A percentile compares a stretch with the other conserved stretches of the same genome.
Evolutionary conservation across 2,888 invertebrate genomes (phyloP).

Genomic region (Zelleria hepariella): DNA sequence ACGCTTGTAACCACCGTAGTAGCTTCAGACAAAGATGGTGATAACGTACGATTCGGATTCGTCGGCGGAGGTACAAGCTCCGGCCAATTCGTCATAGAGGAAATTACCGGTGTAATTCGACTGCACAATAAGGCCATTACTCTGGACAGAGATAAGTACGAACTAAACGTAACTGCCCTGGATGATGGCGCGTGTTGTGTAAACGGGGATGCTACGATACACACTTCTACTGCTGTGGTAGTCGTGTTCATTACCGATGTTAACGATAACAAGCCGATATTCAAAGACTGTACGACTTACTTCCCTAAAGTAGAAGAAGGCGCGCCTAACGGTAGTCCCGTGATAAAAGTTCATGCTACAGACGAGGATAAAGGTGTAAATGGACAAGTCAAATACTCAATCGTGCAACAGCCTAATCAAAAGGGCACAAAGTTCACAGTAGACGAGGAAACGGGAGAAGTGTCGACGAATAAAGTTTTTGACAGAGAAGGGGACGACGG

Average conservation of each 20-base stretch:
- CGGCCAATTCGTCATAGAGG: slow-evolving; percentile 95
- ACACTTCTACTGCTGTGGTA: slow-evolving; percentile 94
- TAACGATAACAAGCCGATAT: slow-evolving; percentile 96
- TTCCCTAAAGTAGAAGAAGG: slow-evolving; percentile 96
- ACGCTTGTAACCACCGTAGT: slow-evolving; percentile 97
- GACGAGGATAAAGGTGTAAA: slow-evolving; percentile 97
- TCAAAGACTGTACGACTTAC: slow-evolving; percentile 94
- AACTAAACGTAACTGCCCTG: slow-evolving; percentile 95
- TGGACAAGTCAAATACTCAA: slow-evolving; percentile 96
- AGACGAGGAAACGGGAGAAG: slow-evolving; percentile 95
- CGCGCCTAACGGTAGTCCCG: slow-evolving; percentile 93
- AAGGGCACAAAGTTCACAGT: slow-evolving; percentile 96
- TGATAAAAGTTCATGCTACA: slow-evolving; percentile 93
- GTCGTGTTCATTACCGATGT: slow-evolving; percentile 98
- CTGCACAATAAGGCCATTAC: slow-evolving; percentile 89
- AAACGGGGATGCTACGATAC: slow-evolving; percentile 88
- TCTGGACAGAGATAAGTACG: slow-evolving; percentile 93
- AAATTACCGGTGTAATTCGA: slow-evolving; percentile 94
- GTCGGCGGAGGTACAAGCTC: slow-evolving; percentile 92
- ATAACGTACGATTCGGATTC: slow-evolving; percentile 93
- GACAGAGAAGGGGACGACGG: slow-evolving; percentile 98
- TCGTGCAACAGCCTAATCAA: slow-evolving; percentile 95
- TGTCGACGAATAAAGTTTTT: slow-evolving; percentile 95
- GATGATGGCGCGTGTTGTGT: slow-evolving; percentile 98
- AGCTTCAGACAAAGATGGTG: slow-evolving; percentile 97